Conservation (phyloP, 2,113 vertebrate genomes). For the Galemys pyrenaicus region DNA sequence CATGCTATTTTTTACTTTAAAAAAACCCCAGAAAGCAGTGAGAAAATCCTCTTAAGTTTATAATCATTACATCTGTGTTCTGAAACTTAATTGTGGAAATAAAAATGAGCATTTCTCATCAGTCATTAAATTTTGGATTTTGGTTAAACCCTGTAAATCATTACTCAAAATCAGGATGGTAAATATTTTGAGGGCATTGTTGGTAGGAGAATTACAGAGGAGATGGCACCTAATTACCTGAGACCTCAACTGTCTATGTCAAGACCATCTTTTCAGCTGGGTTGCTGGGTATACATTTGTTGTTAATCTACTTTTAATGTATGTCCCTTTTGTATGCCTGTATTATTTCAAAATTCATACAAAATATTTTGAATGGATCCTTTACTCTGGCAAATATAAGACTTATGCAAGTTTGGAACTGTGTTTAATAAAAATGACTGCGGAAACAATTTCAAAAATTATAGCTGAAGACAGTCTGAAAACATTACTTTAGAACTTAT, state of each 20-base stretch:
- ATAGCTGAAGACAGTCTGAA: neutral
- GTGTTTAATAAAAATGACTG: neutral
- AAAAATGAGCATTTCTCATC: neutral
- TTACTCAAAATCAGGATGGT: neutral
- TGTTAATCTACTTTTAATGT: neutral
- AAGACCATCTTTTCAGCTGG: neutral
- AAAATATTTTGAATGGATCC: neutral
- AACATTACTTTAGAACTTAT: neutral
- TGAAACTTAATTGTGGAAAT: constrained; percentile 16
- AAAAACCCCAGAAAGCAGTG: neutral
- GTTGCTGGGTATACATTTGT: neutral
- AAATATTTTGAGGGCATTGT: too few relatives aligned
- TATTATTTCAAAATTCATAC: neutral
- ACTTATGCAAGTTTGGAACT: neutral
- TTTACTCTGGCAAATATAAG: neutral
- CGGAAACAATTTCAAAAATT: neutral
- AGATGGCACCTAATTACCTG: neutral
- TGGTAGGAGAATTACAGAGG: accelerated
- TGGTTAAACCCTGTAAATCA: neutral
- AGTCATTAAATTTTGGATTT: neutral
- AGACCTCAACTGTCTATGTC: accelerated
- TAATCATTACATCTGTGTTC: neutral
- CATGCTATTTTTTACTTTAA: constrained; percentile 30
- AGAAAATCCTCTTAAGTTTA: neutral
- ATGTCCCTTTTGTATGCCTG: neutral